Conservation (phyloP, 2,113 vertebrate genomes). For the Noturus placidus region DNA sequence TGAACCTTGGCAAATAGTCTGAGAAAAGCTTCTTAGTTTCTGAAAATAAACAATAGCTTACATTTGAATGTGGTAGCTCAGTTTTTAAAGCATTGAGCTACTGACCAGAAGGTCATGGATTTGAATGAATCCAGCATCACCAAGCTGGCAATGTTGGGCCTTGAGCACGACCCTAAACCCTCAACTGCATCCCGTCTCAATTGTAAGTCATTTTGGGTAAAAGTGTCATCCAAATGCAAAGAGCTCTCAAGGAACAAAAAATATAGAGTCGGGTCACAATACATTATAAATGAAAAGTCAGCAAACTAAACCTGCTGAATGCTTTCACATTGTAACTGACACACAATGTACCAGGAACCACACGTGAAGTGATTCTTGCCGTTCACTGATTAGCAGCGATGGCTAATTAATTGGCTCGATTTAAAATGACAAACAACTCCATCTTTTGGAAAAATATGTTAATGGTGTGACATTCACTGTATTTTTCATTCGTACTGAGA, state of each 20-base stretch:
- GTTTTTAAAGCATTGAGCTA: not conserved
- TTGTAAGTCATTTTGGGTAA: not conserved
- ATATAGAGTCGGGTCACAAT: not conserved
- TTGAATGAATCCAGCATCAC: not conserved
- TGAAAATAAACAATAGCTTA: not conserved
- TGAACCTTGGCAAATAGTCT: not conserved
- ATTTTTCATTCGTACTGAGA: not conserved
- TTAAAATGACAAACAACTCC: slow-evolving; percentile 33
- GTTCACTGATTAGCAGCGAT: not conserved
- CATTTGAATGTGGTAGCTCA: not conserved
- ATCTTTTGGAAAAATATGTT: not conserved
- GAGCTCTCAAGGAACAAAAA: not conserved
- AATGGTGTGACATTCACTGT: not conserved
- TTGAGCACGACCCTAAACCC: not conserved
- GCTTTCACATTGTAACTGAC: not conserved
- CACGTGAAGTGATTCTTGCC: not conserved
- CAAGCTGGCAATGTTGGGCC: not conserved
- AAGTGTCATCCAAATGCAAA: not conserved
- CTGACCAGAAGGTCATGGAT: not conserved
- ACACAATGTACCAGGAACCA: not conserved
- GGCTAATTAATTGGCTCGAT: slow-evolving; percentile 26
- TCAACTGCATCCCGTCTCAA: not conserved
- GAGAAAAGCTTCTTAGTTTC: not conserved
- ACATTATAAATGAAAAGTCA: not conserved
- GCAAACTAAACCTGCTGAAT: not conserved